Base-by-base conservation (phyloP, 2,888 invertebrate species). In the Aleiodes alternator region DNA sequence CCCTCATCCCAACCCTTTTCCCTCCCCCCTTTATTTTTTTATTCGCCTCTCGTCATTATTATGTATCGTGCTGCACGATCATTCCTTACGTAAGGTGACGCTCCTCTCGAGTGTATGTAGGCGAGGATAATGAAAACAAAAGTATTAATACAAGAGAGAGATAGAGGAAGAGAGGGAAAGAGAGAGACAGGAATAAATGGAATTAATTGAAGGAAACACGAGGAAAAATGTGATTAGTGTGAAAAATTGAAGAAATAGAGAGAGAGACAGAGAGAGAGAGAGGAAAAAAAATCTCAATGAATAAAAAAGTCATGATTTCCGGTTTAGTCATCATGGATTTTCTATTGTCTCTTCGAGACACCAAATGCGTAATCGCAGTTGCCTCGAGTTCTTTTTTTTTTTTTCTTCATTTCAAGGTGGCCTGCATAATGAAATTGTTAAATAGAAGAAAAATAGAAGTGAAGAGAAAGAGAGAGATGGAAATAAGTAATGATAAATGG, bases 11-110 rank as follows among this genome's bases (percentile, higher is more conserved):
- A 34, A 34, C 34, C 34, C 34, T 34, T 48, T 4, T 16, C 56
- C 66, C 66, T 48, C 9, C 56, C 66, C 66, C 73, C 55, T 9
- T 69, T 38, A 34, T 71, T 64, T 64, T 43, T 43, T n/a, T 14
- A 64, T 70, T 48, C 6, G 59, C 55, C 53, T 76, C 75, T 77
- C 57, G 73, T 69, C 76, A 81, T 80, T 80, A 79, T 79, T 79
- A 78, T 79, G 78, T 80, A 81, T 81, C 80, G 79, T 80, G 80
- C 78, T 43, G 80, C 80, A 80, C 80, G 80, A 81, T 81, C 80
- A 69, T 77, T 77, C 74, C 75, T 80, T 79, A 76, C 78, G 80
- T 76, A 80, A 81, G 76, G 57, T 77, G 78, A 79, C 79, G 76
- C 71, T 79, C 73, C 80, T 78, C 55, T 68, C 69, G 72, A 61